A percentile compares a stretch with the other conserved stretches of the same genome.
phyloP scores from a whole-genome alignment of 2,888 invertebrate genomes.

The Calameuta idolon region DNA sequence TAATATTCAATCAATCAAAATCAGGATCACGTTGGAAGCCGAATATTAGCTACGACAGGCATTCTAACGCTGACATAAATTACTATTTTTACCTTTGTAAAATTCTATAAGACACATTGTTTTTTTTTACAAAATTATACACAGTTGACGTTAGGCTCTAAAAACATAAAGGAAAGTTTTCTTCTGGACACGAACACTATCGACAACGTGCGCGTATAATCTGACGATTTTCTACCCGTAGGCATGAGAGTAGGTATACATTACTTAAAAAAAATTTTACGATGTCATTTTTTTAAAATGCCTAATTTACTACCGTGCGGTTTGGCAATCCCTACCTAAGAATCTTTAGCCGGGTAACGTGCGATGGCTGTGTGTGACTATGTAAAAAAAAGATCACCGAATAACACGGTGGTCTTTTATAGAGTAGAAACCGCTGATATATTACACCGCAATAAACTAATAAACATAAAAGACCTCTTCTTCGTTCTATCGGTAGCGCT shows the following conservation, averaged over 20 bases:
- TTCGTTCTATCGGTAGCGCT: neutral
- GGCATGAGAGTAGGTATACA: neutral
- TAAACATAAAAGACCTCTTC: slow-evolving; percentile 56
- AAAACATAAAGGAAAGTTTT: too few relatives aligned
- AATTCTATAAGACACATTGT: neutral
- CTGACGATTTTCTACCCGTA: neutral
- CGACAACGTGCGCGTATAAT: too few relatives aligned
- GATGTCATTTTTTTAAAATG: slow-evolving; percentile 52
- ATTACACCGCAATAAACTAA: slow-evolving; percentile 62
- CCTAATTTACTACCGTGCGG: slow-evolving; percentile 55
- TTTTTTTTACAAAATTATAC: neutral
- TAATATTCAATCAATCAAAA: neutral
- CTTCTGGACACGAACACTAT: too few relatives aligned
- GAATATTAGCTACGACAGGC: neutral
- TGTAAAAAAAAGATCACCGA: slow-evolving; percentile 53
- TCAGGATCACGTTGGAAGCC: neutral
- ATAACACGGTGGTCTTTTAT: slow-evolving; percentile 56
- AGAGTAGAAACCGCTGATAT: slow-evolving; percentile 53
- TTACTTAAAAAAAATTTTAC: slow-evolving; percentile 21
- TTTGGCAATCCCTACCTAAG: slow-evolving; percentile 54
- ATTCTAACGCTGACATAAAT: neutral
- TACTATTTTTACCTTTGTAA: neutral
- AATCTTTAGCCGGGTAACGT: neutral
- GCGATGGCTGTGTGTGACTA: slow-evolving; percentile 29
- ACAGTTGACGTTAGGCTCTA: neutral